phyloP scores from a whole-genome alignment of 2,113 vertebrate species.

The Acanthisitta chloris region DNA sequence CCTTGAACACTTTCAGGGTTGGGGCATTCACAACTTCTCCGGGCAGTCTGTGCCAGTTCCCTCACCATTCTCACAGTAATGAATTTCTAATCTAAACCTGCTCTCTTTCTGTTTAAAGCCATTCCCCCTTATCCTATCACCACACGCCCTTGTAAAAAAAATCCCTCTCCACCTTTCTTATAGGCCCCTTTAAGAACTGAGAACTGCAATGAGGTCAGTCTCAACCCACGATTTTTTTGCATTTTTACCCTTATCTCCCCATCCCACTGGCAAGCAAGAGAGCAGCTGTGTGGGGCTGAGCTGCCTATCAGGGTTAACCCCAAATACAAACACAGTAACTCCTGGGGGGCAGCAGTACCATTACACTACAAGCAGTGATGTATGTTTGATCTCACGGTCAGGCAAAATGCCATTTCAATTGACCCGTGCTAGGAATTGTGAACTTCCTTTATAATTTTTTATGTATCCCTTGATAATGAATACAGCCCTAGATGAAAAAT shows the following conservation, averaged over 20 bases:
- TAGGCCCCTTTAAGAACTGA: too few species aligned
- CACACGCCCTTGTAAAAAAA: not conserved
- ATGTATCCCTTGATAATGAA: not conserved
- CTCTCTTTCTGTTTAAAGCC: not conserved
- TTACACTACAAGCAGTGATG: not conserved
- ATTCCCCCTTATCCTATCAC: not conserved
- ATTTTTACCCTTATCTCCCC: not conserved
- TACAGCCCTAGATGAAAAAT: not conserved
- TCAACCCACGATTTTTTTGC: not conserved
- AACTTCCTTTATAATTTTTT: not conserved
- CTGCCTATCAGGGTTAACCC: not conserved
- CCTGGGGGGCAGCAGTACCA: not conserved
- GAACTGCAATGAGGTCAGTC: not conserved
- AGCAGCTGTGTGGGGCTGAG: not conserved
- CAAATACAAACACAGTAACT: not conserved
- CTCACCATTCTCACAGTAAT: fast-evolving
- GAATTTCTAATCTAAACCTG: not conserved
- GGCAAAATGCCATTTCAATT: not conserved
- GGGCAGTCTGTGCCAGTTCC: not conserved
- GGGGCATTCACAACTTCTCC: not conserved
- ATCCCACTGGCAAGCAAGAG: not conserved
- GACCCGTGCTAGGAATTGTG: not conserved
- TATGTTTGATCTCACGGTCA: not conserved
- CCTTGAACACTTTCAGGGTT: not conserved
- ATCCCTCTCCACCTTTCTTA: not conserved